Conservation (phyloP, 2,797 vertebrate genomes). For the Neoniphon sammara region DNA sequence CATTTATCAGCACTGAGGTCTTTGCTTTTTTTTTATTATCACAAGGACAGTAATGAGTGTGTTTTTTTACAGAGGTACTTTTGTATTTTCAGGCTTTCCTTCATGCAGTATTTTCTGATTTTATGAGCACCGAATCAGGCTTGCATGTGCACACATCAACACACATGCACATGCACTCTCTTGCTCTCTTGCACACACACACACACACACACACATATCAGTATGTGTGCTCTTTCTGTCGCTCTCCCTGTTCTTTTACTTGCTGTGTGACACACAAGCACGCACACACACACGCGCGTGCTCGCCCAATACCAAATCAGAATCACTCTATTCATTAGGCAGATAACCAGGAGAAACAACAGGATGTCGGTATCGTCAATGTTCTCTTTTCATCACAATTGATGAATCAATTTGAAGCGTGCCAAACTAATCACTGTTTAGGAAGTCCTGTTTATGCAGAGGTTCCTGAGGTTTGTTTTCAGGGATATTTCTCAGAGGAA, state of each 20-base stretch:
- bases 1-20: not conserved
- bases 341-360: conserved; percentile 19
- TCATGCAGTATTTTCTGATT: conserved; percentile 6
- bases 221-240: not conserved
- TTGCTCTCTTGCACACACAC: not conserved
- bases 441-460: not conserved
- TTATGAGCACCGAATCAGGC: conserved; percentile 11
- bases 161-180: not conserved
- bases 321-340: conserved; percentile 17
- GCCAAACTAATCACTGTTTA: not conserved
- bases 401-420: conserved; percentile 17
- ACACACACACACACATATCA: not conserved
- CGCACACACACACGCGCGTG: conserved; percentile 3
- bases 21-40: conserved; percentile 38
- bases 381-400: conserved; percentile 3
- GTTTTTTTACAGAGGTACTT: conserved; percentile 1
- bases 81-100: conserved; percentile 18
- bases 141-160: not conserved
- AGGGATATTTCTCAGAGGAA: not conserved
- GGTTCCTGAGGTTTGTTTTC: not conserved
- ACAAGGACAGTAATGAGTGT: conserved; percentile 29
- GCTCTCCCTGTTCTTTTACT: not conserved
- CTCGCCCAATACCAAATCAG: not conserved
- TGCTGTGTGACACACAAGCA: not conserved
- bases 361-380: not conserved